Evolutionary conservation across 2,888 invertebrate genomes (phyloP).

Genomic region (Bedellia somnulentella): DNA sequence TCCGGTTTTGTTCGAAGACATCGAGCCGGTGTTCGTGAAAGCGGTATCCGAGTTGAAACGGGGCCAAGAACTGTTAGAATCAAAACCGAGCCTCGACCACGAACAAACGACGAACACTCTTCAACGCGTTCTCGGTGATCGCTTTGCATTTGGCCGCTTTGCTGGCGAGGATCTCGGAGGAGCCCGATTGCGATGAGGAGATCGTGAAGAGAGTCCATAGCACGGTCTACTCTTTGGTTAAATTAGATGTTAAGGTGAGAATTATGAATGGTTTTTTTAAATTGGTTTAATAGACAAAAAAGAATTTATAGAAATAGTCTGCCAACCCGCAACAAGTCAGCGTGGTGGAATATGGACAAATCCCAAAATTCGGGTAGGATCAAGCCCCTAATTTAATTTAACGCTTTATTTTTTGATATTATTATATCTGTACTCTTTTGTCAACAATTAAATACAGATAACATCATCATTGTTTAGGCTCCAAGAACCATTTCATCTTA

Average conservation of each 20-base stretch:
- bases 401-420: too few species aligned
- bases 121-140: slow-evolving; percentile 82
- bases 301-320: too few species aligned
- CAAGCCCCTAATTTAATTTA: too few species aligned
- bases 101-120: slow-evolving; percentile 72
- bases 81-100: slow-evolving; percentile 65
- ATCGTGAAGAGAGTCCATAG: slow-evolving; percentile 65
- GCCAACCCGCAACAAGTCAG: too few species aligned
- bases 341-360: too few species aligned
- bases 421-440: too few species aligned
- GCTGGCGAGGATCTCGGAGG: slow-evolving; percentile 67
- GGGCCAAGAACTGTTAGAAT: slow-evolving; percentile 63
- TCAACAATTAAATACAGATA: too few species aligned
- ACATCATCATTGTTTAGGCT: too few species aligned
- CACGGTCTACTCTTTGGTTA: slow-evolving; percentile 77
- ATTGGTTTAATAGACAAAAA: too few species aligned
- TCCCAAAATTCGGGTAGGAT: too few species aligned
- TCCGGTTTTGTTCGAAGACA: slow-evolving; percentile 78
- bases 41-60: slow-evolving; percentile 76
- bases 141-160: slow-evolving; percentile 82
- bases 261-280: neutral
- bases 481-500: too few species aligned
- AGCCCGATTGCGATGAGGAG: slow-evolving; percentile 50
- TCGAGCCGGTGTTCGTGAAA: slow-evolving; percentile 80
- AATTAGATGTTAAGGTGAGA: slow-evolving; percentile 28